Evolutionary conservation across 2,113 vertebrate genomes (phyloP), one percentile per base, ranked within the genome.

Genomic region (Etheostoma spectabile): DNA sequence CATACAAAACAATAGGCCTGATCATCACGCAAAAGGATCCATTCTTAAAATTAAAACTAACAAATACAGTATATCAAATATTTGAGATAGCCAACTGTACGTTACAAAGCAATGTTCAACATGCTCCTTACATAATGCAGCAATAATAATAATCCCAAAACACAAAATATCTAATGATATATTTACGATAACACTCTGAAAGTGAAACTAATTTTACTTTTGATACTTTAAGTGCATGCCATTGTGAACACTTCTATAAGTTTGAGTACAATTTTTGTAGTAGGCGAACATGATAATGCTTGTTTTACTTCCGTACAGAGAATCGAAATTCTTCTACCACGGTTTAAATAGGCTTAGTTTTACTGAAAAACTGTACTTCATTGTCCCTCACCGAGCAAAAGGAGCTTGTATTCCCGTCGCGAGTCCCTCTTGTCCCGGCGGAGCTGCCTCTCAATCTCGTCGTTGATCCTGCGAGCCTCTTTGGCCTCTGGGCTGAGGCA

Each of bases 401-500:
- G 96, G 45, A 98, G 96, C 78, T 98, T 98, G 86, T 96, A 96
- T 86, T 98, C 96, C 66, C 96, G 94, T 19, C 95, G 89, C 61
- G 92, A 95, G 83, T 97, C 96, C 89, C 93, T 96, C 92, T 98
- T 97, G 95, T 98, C 97, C 89, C 96, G 93, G 83, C 96, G 95
- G 86, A 98, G 95, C 93, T 97, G 96, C 92, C 96, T 96, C 91
- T 98, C 97, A 74, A 97, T 98, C 95, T 97, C 97, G 67, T 96
- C 96, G 94, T 98, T 98, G 96, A 98, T 98, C 92, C 97, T 95
- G 65, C 97, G 96, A 85, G 97, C 97, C 90, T 98, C 97, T 91
- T 98, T 98, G 91, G 96, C 96, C 96, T 98, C 97, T 64, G 97
- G 97, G 89, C 95, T 97, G 91, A 98, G 96, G 95, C 97, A 98